Conservation (phyloP, 2,888 invertebrate species). For the Spialia ferax region DNA sequence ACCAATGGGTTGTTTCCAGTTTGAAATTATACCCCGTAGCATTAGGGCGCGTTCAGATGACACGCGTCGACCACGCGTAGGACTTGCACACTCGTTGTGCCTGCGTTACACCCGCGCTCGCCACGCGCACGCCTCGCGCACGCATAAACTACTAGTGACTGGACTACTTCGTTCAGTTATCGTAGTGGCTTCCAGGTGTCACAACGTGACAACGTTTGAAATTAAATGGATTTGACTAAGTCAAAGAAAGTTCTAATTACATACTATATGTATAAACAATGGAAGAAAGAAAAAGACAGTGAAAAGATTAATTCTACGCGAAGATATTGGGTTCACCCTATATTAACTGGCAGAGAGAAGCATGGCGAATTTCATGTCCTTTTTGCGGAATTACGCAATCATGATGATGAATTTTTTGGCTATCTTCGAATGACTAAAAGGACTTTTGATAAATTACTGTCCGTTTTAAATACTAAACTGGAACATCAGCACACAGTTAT, state of each 20-base stretch:
- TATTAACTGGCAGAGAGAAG: slow-evolving; percentile 8
- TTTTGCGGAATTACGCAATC: slow-evolving; percentile 13
- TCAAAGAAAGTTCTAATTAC: slow-evolving; percentile 15
- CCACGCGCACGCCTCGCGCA: slow-evolving; percentile 19
- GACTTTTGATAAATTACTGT: slow-evolving; percentile 9
- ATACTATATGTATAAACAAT: slow-evolving; percentile 24
- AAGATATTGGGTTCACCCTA: slow-evolving; percentile 14
- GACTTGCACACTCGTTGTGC: slow-evolving; percentile 9
- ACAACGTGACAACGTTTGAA: slow-evolving; percentile 18
- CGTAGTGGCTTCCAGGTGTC: slow-evolving; percentile 17
- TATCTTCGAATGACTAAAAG: slow-evolving; percentile 14
- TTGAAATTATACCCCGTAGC: no score
- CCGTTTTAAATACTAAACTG: slow-evolving; percentile 5
- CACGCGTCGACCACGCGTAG: slow-evolving; percentile 9
- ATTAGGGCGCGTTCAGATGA: slow-evolving; percentile 13
- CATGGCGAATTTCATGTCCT: slow-evolving; percentile 10
- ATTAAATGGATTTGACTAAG: slow-evolving; percentile 22
- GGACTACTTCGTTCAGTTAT: slow-evolving; percentile 5
- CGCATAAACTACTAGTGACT: slow-evolving; percentile 10
- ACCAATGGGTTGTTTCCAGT: no score
- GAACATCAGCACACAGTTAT: slow-evolving; percentile 12
- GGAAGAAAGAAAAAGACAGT: slow-evolving; percentile 18
- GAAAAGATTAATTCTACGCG: slow-evolving; percentile 10
- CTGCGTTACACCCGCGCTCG: slow-evolving; percentile 13
- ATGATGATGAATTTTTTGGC: slow-evolving; percentile 4